Percentiles rank a stretch among this genome's conserved stretches.
Conservation (phyloP, 2,113 vertebrate species). For the Amphiprion ocellaris region DNA sequence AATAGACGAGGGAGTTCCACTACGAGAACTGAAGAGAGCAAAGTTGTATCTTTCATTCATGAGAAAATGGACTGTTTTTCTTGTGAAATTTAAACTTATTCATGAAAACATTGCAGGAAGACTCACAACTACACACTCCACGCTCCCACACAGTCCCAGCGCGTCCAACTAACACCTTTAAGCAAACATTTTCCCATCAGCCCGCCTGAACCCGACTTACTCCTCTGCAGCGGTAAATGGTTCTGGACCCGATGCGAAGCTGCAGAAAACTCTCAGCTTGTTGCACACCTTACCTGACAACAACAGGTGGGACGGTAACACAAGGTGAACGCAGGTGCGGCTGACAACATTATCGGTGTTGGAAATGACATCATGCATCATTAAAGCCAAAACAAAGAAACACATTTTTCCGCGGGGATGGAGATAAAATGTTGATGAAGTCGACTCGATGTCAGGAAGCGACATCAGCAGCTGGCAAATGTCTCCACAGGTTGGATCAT, state of each 20-base stretch:
- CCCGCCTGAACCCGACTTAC: background rate
- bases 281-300: too few species aligned
- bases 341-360: background rate
- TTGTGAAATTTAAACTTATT: too few species aligned
- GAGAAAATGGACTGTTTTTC: too few species aligned
- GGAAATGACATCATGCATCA: background rate
- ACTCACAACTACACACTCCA: background rate
- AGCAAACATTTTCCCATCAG: background rate
- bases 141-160: background rate
- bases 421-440: conserved; percentile 40
- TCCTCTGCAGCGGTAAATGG: background rate
- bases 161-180: background rate
- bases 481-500: background rate
- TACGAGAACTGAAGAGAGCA: too few species aligned
- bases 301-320: background rate
- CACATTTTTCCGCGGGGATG: background rate
- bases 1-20: too few species aligned
- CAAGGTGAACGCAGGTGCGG: background rate
- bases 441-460: background rate
- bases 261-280: too few species aligned
- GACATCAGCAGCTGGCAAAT: conserved; percentile 19
- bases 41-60: too few species aligned
- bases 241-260: background rate
- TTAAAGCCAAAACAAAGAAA: conserved; percentile 30
- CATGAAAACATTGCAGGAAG: too few species aligned